Percentiles rank a stretch among this genome's conserved stretches.
Evolutionary conservation across 2,797 vertebrate genomes (phyloP).

Genomic region (Phoebastria nigripes): DNA sequence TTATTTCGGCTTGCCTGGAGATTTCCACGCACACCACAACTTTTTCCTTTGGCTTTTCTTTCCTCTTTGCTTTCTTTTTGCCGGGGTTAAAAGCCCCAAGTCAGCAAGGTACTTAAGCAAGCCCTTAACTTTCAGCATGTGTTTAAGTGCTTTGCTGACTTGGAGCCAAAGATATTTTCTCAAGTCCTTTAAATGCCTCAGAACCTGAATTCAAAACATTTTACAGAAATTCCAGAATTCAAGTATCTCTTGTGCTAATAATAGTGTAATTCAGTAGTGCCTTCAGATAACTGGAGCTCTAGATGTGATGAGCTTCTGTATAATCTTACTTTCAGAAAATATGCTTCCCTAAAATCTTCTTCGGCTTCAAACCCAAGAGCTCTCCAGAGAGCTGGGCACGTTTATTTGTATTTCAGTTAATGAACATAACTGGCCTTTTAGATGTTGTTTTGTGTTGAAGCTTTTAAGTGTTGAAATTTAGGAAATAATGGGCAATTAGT

Average conservation of each 20-base stretch:
- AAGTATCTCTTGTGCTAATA: slow-evolving; percentile 36
- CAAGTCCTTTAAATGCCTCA: slow-evolving; percentile 39
- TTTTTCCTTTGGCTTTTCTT: slow-evolving; percentile 21
- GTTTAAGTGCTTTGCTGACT: slow-evolving; percentile 61
- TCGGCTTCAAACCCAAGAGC: background rate
- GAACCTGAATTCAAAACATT: slow-evolving; percentile 26
- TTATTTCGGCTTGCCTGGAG: background rate
- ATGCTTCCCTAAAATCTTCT: background rate
- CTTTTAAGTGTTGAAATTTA: slow-evolving; percentile 17
- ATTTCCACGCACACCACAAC: background rate
- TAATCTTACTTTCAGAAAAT: background rate
- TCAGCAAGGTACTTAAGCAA: slow-evolving; percentile 57
- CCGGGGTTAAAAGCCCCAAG: slow-evolving; percentile 30
- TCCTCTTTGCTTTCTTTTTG: slow-evolving; percentile 11
- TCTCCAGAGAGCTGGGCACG: background rate
- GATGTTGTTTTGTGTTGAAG: background rate
- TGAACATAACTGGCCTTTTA: slow-evolving; percentile 19
- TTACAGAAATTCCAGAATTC: slow-evolving; percentile 49
- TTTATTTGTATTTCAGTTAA: slow-evolving; percentile 39
- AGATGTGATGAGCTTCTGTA: background rate
- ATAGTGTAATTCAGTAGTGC: background rate
- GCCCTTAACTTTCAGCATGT: no score
- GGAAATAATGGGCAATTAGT: background rate
- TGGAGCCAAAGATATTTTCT: slow-evolving; percentile 58
- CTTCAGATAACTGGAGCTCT: background rate